A percentile compares a stretch with the other conserved stretches of the same genome.
Conservation (phyloP, 2,888 invertebrate species). For the Idaea aversata region DNA sequence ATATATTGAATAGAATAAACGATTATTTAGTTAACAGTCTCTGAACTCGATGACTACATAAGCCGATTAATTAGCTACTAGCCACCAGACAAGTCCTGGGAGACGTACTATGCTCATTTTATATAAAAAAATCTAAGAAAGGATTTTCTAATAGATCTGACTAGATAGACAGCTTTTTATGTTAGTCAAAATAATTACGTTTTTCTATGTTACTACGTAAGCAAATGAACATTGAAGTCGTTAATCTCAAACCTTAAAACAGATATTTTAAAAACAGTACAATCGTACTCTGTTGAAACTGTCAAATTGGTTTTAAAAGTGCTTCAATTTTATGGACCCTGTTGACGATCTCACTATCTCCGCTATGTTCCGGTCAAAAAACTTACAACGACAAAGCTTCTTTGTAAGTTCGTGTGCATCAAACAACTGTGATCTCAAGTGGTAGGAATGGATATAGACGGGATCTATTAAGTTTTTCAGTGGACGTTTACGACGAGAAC, state of each 20-base stretch:
- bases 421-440: conserved; percentile 11
- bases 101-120: not conserved
- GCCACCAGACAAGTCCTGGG: not conserved
- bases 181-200: no score
- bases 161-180: not conserved
- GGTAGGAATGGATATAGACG: conserved; percentile 7
- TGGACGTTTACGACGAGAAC: conserved; percentile 20
- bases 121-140: not conserved
- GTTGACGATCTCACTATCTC: not conserved
- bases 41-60: not conserved
- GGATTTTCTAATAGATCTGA: not conserved
- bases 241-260: no score
- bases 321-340: conserved; percentile 6
- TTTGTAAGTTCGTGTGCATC: conserved; percentile 10
- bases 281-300: no score
- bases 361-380: conserved; percentile 17
- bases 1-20: not conserved
- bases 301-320: not conserved
- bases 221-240: no score
- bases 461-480: conserved; percentile 12
- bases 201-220: no score
- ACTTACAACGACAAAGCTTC: conserved; percentile 18
- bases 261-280: no score
- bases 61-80: not conserved
- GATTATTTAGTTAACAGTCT: not conserved